Conservation (phyloP, 64 coral and sea anemone species). For the Astreopora myriophthalma region DNA sequence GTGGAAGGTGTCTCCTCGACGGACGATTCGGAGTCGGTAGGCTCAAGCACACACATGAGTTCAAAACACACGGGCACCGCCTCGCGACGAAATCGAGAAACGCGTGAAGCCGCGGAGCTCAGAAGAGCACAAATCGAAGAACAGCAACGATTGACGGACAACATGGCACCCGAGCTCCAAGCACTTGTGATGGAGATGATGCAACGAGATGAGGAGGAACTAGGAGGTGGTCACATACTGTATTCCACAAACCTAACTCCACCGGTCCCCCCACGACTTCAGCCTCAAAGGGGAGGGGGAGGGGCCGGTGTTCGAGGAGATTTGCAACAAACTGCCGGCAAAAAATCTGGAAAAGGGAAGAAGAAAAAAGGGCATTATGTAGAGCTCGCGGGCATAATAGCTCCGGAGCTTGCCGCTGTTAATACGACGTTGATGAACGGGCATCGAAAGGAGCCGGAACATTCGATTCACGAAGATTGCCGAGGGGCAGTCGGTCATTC, state of each 20-base stretch:
- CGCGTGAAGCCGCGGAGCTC: not conserved
- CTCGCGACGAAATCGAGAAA: not conserved
- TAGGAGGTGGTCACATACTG: not conserved
- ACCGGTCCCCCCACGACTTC: not conserved
- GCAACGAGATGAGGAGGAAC: not conserved
- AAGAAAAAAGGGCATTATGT: slow-evolving; percentile 19
- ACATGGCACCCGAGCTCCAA: slow-evolving; percentile 35
- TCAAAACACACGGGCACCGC: not conserved
- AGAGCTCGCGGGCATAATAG: slow-evolving; percentile 40
- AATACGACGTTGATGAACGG: slow-evolving; percentile 21
- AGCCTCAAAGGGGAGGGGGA: not conserved
- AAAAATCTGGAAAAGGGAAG: slow-evolving; percentile 6
- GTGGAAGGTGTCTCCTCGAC: not conserved
- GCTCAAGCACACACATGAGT: not conserved
- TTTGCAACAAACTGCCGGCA: not conserved
- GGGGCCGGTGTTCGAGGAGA: not conserved
- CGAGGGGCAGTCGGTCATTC: not conserved
- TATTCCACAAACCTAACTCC: not conserved
- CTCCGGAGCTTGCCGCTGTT: slow-evolving; percentile 25
- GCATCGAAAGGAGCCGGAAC: not conserved
- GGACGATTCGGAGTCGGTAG: too few relatives aligned
- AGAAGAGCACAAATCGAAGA: not conserved
- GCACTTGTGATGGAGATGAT: slow-evolving; percentile 31
- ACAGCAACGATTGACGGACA: not conserved
- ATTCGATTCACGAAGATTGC: too few relatives aligned